Conservation (phyloP, 2,113 vertebrate species). For the Phrynosoma platyrhinos region DNA sequence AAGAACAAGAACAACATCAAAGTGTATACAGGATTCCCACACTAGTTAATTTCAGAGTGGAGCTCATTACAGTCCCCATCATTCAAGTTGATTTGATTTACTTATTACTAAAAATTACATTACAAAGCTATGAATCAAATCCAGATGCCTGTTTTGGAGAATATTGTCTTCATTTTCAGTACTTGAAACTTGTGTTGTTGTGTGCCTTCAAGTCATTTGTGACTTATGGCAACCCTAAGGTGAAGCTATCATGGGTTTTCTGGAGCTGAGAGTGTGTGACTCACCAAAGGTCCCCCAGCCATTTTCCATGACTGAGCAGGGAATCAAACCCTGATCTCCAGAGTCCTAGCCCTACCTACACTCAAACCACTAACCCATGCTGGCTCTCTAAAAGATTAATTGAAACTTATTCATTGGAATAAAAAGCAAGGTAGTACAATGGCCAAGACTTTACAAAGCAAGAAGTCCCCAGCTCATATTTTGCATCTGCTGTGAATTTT, state of each 20-base stretch:
- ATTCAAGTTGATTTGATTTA: neutral
- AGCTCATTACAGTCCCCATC: neutral
- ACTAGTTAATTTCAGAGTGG: constrained; percentile 6
- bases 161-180: neutral
- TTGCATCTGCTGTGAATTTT: neutral
- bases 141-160: neutral
- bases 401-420: constrained; percentile 33
- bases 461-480: neutral
- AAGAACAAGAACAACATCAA: no score
- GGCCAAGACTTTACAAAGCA: neutral
- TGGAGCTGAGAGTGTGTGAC: no score
- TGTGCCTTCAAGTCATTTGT: no score
- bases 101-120: neutral
- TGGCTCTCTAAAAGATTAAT: neutral
- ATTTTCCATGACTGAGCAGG: no score
- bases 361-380: no score
- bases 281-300: no score
- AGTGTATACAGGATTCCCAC: neutral
- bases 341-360: no score
- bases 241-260: no score
- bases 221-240: no score
- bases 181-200: constrained; percentile 6
- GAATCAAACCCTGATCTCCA: no score
- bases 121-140: neutral
- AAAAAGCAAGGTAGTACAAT: neutral